These are phyloP conservation scores for Hydrochoerus hydrochaeris DNA, from an alignment of 2,113 vertebrate genomes.

Conservation along the genomic window DNA sequence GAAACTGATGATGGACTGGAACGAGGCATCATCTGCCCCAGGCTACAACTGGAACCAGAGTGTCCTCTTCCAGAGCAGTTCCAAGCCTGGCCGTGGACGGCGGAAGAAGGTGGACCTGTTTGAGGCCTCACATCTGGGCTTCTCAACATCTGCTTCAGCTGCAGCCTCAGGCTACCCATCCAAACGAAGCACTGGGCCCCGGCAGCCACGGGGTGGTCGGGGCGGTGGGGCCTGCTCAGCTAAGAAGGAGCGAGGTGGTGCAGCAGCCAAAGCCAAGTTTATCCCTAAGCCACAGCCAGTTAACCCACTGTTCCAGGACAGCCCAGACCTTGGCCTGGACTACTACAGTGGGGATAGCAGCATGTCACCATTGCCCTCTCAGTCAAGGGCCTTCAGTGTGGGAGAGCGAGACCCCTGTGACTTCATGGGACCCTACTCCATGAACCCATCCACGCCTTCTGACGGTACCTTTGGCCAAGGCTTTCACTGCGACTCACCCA, in stretches of 20 bases:
- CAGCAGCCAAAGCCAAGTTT: conserved; percentile 90
- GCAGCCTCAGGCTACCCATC: conserved; percentile 93
- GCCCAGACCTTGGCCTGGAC: conserved; percentile 92
- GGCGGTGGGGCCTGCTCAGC: conserved; percentile 91
- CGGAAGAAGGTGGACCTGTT: conserved; percentile 96
- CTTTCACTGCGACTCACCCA: conserved; percentile 96
- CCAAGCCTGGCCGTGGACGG: conserved; percentile 95
- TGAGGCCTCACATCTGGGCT: conserved; percentile 89
- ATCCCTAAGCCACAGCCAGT: conserved; percentile 89
- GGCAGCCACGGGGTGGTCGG: conserved; percentile 92
- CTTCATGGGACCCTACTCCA: conserved; percentile 97
- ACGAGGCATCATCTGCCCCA: conserved; percentile 94
- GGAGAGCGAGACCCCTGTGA: conserved; percentile 94
- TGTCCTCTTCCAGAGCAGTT: conserved; percentile 96
- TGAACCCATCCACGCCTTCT: conserved; percentile 96
- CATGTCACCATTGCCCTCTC: conserved; percentile 96
- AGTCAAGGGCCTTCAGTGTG: conserved; percentile 92
- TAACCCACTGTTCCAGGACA: conserved; percentile 95
- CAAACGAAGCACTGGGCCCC: conserved; percentile 91
- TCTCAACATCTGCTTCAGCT: conserved; percentile 92
- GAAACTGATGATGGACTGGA: conserved; percentile 99
- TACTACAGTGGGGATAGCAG: conserved; percentile 99
- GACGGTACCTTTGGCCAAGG: conserved; percentile 95
- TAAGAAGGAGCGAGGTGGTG: conserved; percentile 93
- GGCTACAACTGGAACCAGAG: conserved; percentile 99